phyloP scores from a whole-genome alignment of 2,113 vertebrate species.

The Hiodon tergisus region DNA sequence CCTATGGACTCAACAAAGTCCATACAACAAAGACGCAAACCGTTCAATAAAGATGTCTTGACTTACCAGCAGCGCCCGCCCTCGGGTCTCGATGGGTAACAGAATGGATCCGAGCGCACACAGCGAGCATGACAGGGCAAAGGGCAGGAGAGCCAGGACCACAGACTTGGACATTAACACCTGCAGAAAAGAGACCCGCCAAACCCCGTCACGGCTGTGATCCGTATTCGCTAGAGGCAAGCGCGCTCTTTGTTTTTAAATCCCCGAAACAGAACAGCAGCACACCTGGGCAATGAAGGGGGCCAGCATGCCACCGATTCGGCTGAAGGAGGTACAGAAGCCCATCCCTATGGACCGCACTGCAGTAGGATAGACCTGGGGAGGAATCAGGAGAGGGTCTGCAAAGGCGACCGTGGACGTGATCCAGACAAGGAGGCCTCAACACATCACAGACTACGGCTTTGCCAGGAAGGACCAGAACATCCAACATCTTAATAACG shows the following conservation, averaged over 20 bases:
- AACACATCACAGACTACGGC: too few species aligned
- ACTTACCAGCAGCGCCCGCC: slow-evolving; percentile 80
- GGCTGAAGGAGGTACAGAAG: slow-evolving; percentile 82
- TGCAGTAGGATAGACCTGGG: slow-evolving; percentile 85
- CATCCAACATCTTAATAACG: too few species aligned
- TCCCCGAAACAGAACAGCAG: too few species aligned
- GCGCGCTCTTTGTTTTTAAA: too few species aligned
- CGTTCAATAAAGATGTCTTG: not conserved
- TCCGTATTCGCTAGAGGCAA: not conserved
- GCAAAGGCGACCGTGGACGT: not conserved
- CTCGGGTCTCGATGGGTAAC: slow-evolving; percentile 87
- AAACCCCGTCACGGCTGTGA: slow-evolving; percentile 1
- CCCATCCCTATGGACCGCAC: slow-evolving; percentile 86
- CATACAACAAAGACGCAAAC: not conserved
- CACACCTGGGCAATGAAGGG: slow-evolving; percentile 84
- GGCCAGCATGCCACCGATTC: slow-evolving; percentile 87
- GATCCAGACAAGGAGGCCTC: not conserved
- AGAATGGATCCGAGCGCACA: slow-evolving; percentile 71
- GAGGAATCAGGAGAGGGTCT: not conserved
- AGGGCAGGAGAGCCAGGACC: slow-evolving; percentile 71
- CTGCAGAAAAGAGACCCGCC: slow-evolving; percentile 49
- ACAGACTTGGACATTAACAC: slow-evolving; percentile 80
- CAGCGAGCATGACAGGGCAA: slow-evolving; percentile 66
- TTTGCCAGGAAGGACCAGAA: too few species aligned
- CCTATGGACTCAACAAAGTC: not conserved